Percentiles rank a stretch among this genome's conserved stretches.
Conservation (phyloP, 1,140 invertebrate genomes). For the Caenorhabditis remanei region DNA sequence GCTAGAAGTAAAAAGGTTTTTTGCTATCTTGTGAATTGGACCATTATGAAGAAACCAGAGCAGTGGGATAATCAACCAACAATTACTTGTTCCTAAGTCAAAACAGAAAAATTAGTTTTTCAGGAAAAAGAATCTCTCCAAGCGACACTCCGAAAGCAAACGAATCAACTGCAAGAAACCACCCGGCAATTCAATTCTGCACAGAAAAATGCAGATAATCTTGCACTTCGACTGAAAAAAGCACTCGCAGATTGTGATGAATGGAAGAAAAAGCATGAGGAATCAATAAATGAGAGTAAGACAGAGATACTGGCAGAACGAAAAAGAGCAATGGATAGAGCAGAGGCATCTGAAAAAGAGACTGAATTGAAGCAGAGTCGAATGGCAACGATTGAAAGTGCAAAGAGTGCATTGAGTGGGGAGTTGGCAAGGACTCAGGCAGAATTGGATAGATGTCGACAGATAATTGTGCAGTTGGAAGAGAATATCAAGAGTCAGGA, state of each 20-base stretch:
- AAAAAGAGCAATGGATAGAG: constrained; percentile 68
- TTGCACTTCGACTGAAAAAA: constrained; percentile 58
- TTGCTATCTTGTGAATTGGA: too few species aligned
- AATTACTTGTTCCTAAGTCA: too few species aligned
- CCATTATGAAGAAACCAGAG: too few species aligned
- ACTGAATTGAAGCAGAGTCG: constrained; percentile 61
- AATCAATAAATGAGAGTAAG: constrained; percentile 56
- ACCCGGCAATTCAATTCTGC: constrained; percentile 31
- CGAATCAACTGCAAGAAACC: constrained; percentile 32
- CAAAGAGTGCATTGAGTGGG: constrained; percentile 14
- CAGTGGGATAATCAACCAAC: too few species aligned
- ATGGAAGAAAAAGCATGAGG: constrained; percentile 62
- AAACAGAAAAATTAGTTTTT: not conserved
- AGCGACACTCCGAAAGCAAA: constrained; percentile 30
- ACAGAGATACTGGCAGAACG: constrained; percentile 68
- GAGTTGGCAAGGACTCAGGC: constrained; percentile 54
- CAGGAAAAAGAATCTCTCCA: constrained; percentile 58
- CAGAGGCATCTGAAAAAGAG: constrained; percentile 61
- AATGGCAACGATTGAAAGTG: constrained; percentile 62
- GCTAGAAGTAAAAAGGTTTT: too few species aligned
- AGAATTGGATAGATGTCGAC: constrained; percentile 70
- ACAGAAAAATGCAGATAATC: constrained; percentile 54
- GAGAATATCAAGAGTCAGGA: constrained; percentile 69
- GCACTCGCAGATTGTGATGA: constrained; percentile 55
- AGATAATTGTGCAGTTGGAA: constrained; percentile 68